phyloP scores from a whole-genome alignment of 2,888 invertebrate genomes.

The Brachypalpus laphriformis region DNA sequence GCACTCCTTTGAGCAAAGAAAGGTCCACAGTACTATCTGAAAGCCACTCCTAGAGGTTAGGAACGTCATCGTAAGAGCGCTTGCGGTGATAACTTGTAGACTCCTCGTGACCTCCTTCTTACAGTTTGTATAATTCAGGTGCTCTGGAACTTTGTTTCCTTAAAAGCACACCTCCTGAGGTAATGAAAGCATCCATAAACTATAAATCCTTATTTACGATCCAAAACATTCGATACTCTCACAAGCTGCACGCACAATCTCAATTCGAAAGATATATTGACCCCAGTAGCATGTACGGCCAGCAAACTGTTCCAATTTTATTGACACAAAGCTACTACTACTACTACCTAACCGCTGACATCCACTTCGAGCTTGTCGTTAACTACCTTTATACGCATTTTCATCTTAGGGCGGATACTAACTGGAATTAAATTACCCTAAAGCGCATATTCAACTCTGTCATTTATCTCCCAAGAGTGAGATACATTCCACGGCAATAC shows the following conservation, averaged over 20 bases:
- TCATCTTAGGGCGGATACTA: conserved; percentile 57
- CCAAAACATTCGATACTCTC: neutral
- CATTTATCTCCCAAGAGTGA: conserved; percentile 39
- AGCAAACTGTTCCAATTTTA: conserved; percentile 21
- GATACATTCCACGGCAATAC: conserved; percentile 24
- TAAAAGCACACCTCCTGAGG: too few relatives aligned
- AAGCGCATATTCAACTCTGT: conserved; percentile 47
- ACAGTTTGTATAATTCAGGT: too few relatives aligned
- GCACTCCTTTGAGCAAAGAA: too few relatives aligned
- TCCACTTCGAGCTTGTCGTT: conserved; percentile 15
- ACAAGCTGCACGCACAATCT: conserved; percentile 25
- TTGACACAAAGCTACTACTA: neutral
- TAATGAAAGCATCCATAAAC: too few relatives aligned
- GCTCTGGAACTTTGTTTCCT: too few relatives aligned
- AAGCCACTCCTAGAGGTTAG: too few relatives aligned
- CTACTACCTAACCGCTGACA: conserved; percentile 11
- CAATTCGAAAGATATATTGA: conserved; percentile 34
- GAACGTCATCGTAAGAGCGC: too few relatives aligned
- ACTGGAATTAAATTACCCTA: conserved; percentile 62
- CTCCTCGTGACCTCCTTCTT: too few relatives aligned
- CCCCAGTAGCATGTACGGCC: conserved; percentile 14
- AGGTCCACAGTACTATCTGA: too few relatives aligned
- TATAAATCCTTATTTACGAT: neutral
- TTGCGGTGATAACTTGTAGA: too few relatives aligned
- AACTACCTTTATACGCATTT: conserved; percentile 34